These are phyloP conservation scores for Chrysolina americana DNA, from an alignment of 2,888 invertebrate genomes.

Conservation along the genomic window DNA sequence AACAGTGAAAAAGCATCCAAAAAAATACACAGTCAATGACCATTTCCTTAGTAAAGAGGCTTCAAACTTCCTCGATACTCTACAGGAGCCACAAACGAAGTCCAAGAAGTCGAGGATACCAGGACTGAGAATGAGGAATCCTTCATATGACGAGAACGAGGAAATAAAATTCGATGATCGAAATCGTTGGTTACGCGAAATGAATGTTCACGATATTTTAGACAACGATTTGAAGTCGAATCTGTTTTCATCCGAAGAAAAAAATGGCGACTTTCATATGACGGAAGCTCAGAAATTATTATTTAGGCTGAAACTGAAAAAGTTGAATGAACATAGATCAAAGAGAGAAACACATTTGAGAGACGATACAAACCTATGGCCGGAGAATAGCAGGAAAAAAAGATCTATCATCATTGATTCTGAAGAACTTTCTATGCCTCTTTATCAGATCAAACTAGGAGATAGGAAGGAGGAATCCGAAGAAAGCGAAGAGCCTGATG, in stretches of 20 bases:
- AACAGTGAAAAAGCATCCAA: conserved; percentile 24
- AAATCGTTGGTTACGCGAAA: conserved; percentile 37
- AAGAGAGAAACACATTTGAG: conserved; percentile 23
- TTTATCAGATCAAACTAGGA: conserved; percentile 45
- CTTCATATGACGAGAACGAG: neutral
- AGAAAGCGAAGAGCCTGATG: conserved; percentile 14
- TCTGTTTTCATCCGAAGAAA: conserved; percentile 25
- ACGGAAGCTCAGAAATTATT: conserved; percentile 38
- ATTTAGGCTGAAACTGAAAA: conserved; percentile 55
- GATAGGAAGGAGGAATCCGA: conserved; percentile 38
- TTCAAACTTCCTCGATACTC: conserved; percentile 19
- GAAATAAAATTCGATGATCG: neutral
- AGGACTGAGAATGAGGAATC: conserved; percentile 8
- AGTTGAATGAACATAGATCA: conserved; percentile 50
- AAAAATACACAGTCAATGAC: conserved; percentile 17
- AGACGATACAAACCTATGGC: neutral
- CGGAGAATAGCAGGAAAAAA: conserved; percentile 24
- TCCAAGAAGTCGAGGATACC: conserved; percentile 10
- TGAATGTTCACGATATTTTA: conserved; percentile 32
- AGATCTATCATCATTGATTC: conserved; percentile 46
- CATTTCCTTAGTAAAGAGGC: conserved; percentile 20
- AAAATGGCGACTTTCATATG: conserved; percentile 14
- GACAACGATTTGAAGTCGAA: conserved; percentile 9
- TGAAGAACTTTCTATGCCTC: conserved; percentile 42
- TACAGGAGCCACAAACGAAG: neutral